A percentile compares a stretch with the other conserved stretches of the same genome.
phyloP scores from a whole-genome alignment of 2,888 invertebrate genomes.

The Cosmia pyralina region DNA sequence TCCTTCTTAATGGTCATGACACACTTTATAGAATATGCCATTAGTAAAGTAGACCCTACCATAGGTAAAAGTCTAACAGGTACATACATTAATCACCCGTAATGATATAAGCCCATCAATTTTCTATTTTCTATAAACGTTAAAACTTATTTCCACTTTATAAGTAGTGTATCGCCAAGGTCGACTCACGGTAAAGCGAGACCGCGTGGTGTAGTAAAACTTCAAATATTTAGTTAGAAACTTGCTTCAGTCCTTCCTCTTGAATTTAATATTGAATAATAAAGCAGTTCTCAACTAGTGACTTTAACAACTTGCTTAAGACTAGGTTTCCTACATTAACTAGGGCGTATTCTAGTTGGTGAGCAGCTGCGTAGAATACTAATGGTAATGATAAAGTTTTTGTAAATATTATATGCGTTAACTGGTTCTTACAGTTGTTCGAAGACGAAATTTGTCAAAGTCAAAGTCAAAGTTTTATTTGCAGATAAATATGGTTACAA shows the following conservation, averaged over 20 bases:
- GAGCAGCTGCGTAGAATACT: constrained; percentile 68
- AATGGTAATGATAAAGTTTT: constrained; percentile 60
- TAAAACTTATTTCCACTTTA: constrained; percentile 43
- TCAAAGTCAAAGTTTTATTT: no score
- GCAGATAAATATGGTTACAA: no score
- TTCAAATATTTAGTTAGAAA: constrained; percentile 89
- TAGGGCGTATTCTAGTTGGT: constrained; percentile 68
- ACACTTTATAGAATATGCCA: neutral
- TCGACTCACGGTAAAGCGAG: constrained; percentile 69
- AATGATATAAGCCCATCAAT: constrained; percentile 21
- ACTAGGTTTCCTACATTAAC: constrained; percentile 84
- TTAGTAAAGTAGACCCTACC: constrained; percentile 23
- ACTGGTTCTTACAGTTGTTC: constrained; percentile 13
- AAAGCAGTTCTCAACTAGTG: constrained; percentile 87
- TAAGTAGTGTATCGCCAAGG: constrained; percentile 66
- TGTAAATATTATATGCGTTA: constrained; percentile 40
- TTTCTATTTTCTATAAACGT: constrained; percentile 39
- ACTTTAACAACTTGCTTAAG: constrained; percentile 86
- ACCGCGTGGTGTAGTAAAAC: constrained; percentile 80
- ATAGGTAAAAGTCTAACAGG: constrained; percentile 21
- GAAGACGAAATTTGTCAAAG: neutral
- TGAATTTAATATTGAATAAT: constrained; percentile 89
- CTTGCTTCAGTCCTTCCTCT: constrained; percentile 84
- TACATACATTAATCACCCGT: constrained; percentile 22
- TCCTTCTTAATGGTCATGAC: neutral